A percentile compares a stretch with the other conserved stretches of the same genome.
Evolutionary conservation across 2,888 invertebrate species (phyloP).

Genomic region (Caenorhabditis uteleia): DNA sequence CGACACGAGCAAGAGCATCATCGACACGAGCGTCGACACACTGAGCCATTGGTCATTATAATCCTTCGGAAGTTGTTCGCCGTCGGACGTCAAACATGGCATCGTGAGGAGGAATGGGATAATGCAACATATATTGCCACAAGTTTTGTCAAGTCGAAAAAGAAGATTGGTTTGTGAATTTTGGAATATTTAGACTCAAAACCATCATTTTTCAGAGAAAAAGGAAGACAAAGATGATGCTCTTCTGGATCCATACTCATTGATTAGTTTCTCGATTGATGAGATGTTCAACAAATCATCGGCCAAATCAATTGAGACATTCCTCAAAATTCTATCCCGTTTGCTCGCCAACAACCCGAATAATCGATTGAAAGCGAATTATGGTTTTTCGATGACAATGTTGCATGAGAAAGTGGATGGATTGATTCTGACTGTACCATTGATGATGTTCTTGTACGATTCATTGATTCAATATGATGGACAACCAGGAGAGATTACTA

Average conservation of each 20-base stretch:
- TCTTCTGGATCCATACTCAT: conserved; percentile 7
- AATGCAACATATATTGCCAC: conserved; percentile 14
- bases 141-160: conserved; percentile 12
- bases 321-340: conserved; percentile 14
- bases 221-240: conserved; percentile 4
- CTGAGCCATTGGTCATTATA: conserved; percentile 10
- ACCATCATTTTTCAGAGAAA: background rate
- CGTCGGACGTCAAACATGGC: conserved; percentile 15
- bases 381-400: background rate
- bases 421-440: background rate
- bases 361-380: conserved; percentile 10
- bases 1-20: no score
- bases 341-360: conserved; percentile 24
- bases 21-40: background rate
- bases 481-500: conserved; percentile 7
- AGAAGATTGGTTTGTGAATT: background rate
- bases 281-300: conserved; percentile 9
- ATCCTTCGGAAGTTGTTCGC: conserved; percentile 11
- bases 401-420: background rate
- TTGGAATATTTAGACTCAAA: no score
- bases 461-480: conserved; percentile 15
- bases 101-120: conserved; percentile 11
- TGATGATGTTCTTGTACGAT: conserved; percentile 1
- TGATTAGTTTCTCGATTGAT: conserved; percentile 3
- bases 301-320: conserved; percentile 5